Evolutionary conservation across 2,888 invertebrate genomes (phyloP).

Genomic region (Aphidius colemani): DNA sequence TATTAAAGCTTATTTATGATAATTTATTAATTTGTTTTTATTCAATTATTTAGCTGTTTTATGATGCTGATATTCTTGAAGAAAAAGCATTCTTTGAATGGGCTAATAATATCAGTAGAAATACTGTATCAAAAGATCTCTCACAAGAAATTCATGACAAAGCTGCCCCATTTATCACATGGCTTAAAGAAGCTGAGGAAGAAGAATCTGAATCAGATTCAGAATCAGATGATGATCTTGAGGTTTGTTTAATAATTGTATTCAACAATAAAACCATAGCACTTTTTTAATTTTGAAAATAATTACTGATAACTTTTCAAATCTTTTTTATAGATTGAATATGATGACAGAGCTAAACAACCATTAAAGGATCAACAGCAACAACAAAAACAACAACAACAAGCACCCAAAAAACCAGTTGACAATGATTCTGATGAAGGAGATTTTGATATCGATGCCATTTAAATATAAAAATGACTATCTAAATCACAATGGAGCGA

Average conservation of each 20-base stretch:
- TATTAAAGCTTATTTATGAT: background rate
- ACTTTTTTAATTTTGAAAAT: background rate
- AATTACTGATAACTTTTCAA: constrained; percentile 17
- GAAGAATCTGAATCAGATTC: constrained; percentile 81
- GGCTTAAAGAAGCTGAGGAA: constrained; percentile 97
- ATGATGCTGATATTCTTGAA: constrained; percentile 93
- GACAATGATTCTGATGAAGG: constrained; percentile 72
- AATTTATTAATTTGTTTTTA: constrained; percentile 15
- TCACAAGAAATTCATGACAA: constrained; percentile 89
- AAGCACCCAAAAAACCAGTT: constrained; percentile 60
- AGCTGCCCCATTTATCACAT: constrained; percentile 92
- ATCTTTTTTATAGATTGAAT: constrained; percentile 72
- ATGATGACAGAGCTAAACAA: constrained; percentile 83
- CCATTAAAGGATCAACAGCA: constrained; percentile 70
- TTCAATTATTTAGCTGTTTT: constrained; percentile 71
- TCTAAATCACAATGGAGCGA: no score
- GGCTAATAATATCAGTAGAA: constrained; percentile 93
- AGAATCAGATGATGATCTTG: constrained; percentile 69
- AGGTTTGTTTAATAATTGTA: constrained; percentile 58
- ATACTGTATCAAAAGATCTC: constrained; percentile 90
- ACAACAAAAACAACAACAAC: constrained; percentile 63
- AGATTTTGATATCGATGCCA: constrained; percentile 90
- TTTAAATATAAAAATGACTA: constrained; percentile 64
- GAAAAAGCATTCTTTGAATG: constrained; percentile 94
- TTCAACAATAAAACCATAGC: background rate